Conservation (phyloP, 23 tunicate species). For the Aplidium turbinatum region DNA sequence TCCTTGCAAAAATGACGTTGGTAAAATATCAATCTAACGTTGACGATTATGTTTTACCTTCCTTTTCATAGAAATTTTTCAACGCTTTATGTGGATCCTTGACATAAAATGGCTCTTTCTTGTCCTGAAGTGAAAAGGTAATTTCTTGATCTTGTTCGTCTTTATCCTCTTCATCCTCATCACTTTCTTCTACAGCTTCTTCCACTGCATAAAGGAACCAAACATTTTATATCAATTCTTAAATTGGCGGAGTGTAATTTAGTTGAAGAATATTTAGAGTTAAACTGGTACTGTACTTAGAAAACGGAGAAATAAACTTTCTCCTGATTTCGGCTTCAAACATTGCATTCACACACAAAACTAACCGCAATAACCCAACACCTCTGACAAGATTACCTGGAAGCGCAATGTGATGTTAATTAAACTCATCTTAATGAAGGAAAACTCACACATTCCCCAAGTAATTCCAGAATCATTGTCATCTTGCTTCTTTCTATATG, state of each 20-base stretch:
- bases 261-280: too few relatives aligned
- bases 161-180: slow-evolving; percentile 63
- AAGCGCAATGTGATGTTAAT: not conserved
- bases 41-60: too few relatives aligned
- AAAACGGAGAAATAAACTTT: too few relatives aligned
- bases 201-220: too few relatives aligned
- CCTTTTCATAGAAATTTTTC: slow-evolving; percentile 76
- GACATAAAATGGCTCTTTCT: slow-evolving; percentile 80
- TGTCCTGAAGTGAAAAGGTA: slow-evolving; percentile 22
- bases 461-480: slow-evolving; percentile 62
- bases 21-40: too few relatives aligned
- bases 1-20: too few relatives aligned
- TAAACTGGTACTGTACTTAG: too few relatives aligned
- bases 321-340: too few relatives aligned
- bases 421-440: not conserved
- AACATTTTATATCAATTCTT: too few relatives aligned
- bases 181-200: slow-evolving; percentile 74
- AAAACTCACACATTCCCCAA: slow-evolving; percentile 93
- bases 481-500: not conserved
- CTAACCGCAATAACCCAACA: too few relatives aligned
- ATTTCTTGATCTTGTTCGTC: slow-evolving; percentile 32
- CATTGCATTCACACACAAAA: too few relatives aligned
- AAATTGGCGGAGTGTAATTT: too few relatives aligned
- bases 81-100: slow-evolving; percentile 96
- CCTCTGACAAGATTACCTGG: not conserved